These are phyloP conservation scores for Anoplolepis gracilipes DNA, from an alignment of 1,140 invertebrate species.

Conservation along the genomic window DNA sequence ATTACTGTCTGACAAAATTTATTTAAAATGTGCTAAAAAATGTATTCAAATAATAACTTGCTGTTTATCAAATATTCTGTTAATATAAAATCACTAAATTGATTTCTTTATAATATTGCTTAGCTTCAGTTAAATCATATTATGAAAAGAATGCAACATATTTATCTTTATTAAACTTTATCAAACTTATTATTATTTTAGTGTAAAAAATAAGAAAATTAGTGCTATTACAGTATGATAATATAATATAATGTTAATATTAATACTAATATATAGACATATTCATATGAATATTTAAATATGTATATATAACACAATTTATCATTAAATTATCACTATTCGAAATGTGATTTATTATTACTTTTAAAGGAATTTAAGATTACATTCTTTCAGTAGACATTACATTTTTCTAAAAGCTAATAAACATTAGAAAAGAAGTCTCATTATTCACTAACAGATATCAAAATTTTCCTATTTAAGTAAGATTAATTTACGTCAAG, in stretches of 20 bases:
- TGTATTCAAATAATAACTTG: not conserved
- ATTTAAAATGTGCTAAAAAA: not conserved
- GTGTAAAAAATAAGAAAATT: not conserved
- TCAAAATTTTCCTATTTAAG: not conserved
- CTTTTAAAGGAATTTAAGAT: not conserved
- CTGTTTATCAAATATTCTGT: not conserved
- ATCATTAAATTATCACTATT: too few species aligned
- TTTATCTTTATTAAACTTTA: not conserved
- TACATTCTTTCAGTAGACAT: too few species aligned
- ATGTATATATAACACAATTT: too few species aligned
- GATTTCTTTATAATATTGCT: not conserved
- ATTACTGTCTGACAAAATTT: not conserved
- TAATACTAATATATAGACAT: not conserved
- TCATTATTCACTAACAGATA: not conserved
- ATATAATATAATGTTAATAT: too few species aligned
- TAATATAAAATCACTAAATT: not conserved
- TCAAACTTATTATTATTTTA: not conserved
- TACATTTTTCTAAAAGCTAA: too few species aligned
- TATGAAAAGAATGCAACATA: not conserved
- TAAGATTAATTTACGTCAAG: not conserved
- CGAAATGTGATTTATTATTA: too few species aligned
- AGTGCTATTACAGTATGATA: too few species aligned
- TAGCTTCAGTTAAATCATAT: not conserved
- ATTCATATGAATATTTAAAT: not conserved
- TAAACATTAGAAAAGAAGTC: not conserved